These are phyloP conservation scores for Nymphicus hollandicus DNA, from an alignment of 2,113 vertebrate genomes.

Conservation along the genomic window DNA sequence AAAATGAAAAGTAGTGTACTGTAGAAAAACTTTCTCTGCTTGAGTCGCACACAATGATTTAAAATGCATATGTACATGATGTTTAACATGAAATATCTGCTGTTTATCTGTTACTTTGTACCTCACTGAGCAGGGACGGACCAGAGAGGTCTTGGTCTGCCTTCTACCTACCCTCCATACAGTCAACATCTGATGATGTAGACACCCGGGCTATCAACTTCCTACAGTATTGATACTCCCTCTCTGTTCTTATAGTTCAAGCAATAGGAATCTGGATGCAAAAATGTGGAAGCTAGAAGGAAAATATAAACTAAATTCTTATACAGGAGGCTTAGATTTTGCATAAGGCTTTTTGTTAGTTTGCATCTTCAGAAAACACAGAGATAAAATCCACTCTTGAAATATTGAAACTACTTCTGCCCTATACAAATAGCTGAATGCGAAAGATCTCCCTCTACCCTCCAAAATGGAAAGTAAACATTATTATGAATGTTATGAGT, in stretches of 20 bases:
- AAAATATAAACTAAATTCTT: not conserved
- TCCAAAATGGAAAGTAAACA: not conserved
- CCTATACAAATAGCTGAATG: not conserved
- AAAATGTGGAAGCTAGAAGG: not conserved
- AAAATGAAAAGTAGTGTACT: not conserved
- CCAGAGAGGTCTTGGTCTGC: not conserved
- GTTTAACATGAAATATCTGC: not conserved
- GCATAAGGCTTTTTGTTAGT: not conserved
- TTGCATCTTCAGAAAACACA: not conserved
- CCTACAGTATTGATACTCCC: not conserved
- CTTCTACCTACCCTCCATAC: not conserved
- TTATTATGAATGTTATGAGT: not conserved
- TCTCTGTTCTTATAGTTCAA: not conserved
- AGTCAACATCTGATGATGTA: not conserved
- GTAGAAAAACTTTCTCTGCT: not conserved
- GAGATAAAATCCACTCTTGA: slow-evolving; percentile 2
- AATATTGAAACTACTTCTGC: slow-evolving; percentile 28
- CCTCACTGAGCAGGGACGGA: not conserved
- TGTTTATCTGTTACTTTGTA: not conserved
- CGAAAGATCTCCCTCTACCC: not conserved
- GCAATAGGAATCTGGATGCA: not conserved
- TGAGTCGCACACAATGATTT: not conserved
- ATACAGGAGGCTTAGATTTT: not conserved
- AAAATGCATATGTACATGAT: fast-evolving
- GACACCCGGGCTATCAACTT: not conserved